Evolutionary conservation across 2,113 vertebrate genomes (phyloP).

Genomic region (Chaetodon trifascialis): DNA sequence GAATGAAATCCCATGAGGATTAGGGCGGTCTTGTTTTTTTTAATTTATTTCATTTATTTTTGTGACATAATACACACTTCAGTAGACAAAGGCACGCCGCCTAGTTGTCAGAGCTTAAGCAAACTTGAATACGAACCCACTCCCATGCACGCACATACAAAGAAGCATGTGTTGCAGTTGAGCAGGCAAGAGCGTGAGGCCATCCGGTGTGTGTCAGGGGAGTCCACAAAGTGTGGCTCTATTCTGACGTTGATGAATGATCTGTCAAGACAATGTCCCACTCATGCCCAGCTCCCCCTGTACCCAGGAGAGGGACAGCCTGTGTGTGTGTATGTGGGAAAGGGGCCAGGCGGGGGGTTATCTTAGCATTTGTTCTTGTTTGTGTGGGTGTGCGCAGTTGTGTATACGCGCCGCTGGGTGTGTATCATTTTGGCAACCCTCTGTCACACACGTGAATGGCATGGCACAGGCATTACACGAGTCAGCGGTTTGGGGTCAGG

Average conservation of each 20-base stretch:
- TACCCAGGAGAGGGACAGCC: conserved; percentile 68
- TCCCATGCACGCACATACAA: conserved; percentile 36
- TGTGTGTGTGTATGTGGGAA: conserved; percentile 6
- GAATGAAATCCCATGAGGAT: too few species aligned
- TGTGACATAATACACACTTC: conserved; percentile 10
- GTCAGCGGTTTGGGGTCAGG: conserved; percentile 63
- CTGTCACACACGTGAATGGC: conserved; percentile 38
- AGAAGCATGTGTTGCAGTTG: conserved; percentile 60
- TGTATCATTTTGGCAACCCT: conserved; percentile 58
- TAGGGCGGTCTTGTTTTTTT: background rate
- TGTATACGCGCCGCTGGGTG: conserved; percentile 37
- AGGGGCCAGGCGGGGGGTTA: conserved; percentile 39
- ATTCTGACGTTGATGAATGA: conserved; percentile 85
- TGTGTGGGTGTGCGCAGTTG: conserved; percentile 46
- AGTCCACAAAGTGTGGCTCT: conserved; percentile 57
- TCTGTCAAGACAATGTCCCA: conserved; percentile 74
- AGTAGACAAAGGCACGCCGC: conserved; percentile 18
- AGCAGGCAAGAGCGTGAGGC: conserved; percentile 57
- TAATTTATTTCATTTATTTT: background rate
- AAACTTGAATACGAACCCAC: conserved; percentile 40
- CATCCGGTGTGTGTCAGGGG: conserved; percentile 68
- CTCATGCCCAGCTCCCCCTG: conserved; percentile 66
- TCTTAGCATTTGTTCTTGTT: conserved; percentile 46
- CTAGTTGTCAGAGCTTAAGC: conserved; percentile 47
- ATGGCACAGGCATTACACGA: conserved; percentile 62